Conservation (phyloP, 2,797 vertebrate species). For the Neosalanx taihuensis region DNA sequence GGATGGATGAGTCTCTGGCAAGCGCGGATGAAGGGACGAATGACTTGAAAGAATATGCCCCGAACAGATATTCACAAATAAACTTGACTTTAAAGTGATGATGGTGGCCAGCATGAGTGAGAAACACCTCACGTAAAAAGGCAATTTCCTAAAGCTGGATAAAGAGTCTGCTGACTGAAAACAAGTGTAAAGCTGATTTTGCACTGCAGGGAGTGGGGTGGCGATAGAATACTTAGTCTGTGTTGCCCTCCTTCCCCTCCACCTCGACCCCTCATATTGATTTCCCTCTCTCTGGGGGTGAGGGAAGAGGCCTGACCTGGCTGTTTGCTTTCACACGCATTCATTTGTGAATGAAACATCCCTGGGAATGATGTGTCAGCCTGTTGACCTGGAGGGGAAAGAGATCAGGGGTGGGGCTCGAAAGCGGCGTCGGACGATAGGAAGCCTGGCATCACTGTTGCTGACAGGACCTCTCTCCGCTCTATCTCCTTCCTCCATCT, state of each 20-base stretch:
- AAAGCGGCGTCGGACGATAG: slow-evolving; percentile 41
- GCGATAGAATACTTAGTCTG: neutral
- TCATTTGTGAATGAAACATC: slow-evolving; percentile 28
- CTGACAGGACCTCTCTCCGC: slow-evolving; percentile 55
- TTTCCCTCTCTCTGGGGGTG: neutral
- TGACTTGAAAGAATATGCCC: neutral
- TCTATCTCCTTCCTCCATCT: slow-evolving; percentile 66
- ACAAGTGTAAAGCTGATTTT: neutral
- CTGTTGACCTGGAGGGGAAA: slow-evolving; percentile 43
- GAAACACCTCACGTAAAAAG: neutral
- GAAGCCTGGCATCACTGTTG: slow-evolving; percentile 44
- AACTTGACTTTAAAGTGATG: too few relatives aligned
- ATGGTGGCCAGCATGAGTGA: neutral
- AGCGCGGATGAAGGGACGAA: neutral
- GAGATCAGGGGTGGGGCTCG: slow-evolving; percentile 33
- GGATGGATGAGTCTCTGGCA: too few relatives aligned
- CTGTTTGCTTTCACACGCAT: slow-evolving; percentile 8
- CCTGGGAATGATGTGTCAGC: neutral
- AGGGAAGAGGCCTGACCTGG: neutral
- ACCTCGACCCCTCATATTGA: neutral
- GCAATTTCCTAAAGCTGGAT: neutral
- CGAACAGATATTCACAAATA: too few relatives aligned
- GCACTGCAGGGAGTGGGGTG: neutral
- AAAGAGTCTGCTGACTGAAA: neutral
- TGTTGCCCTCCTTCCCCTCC: neutral